phyloP scores from a whole-genome alignment of 1,140 invertebrate genomes.

The Neodiprion fabricii region DNA sequence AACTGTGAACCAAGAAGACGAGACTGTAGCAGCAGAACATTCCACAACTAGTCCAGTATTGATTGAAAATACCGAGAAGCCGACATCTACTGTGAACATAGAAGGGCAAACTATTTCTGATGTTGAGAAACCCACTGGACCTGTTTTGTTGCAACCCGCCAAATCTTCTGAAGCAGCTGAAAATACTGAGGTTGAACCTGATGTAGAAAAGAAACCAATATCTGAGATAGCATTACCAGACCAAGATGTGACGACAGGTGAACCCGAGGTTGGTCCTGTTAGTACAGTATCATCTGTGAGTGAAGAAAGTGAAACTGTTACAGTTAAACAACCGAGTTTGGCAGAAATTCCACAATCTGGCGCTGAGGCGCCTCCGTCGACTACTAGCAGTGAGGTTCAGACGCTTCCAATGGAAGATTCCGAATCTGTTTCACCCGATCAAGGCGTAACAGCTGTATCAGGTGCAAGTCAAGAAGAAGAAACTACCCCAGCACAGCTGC shows the following conservation, averaged over 20 bases:
- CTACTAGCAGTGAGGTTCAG: constrained; percentile 32
- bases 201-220: constrained; percentile 13
- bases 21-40: constrained; percentile 17
- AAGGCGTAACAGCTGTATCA: constrained; percentile 19
- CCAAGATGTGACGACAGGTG: constrained; percentile 27
- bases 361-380: not conserved
- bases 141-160: not conserved
- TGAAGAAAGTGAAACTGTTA: constrained; percentile 10
- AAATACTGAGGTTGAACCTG: constrained; percentile 21
- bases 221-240: constrained; percentile 19
- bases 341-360: constrained; percentile 19
- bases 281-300: constrained; percentile 22
- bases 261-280: not conserved
- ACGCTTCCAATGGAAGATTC: constrained; percentile 20
- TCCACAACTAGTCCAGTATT: not conserved
- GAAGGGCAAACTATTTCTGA: constrained; percentile 14
- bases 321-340: constrained; percentile 35
- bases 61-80: constrained; percentile 8
- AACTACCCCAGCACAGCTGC: constrained; percentile 24
- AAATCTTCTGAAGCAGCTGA: constrained; percentile 27
- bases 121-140: constrained; percentile 15
- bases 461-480: constrained; percentile 22
- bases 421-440: not conserved
- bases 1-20: constrained; percentile 12
- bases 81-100: not conserved